Evolutionary conservation across 2,797 vertebrate genomes (phyloP).

Genomic region (Poeciliopsis presidionis): DNA sequence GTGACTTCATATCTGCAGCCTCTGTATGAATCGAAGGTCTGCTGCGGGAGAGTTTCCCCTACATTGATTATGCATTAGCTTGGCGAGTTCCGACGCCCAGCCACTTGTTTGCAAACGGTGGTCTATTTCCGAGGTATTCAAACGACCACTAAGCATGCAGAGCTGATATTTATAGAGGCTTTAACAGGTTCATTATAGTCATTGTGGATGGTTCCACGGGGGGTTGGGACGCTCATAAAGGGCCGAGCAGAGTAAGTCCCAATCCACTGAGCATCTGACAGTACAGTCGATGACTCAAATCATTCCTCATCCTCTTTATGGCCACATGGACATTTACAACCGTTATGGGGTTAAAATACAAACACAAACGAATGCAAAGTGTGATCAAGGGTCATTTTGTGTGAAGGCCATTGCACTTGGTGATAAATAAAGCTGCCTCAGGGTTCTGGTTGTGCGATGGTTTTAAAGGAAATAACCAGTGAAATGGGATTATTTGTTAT

Average conservation of each 20-base stretch:
- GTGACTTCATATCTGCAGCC: constrained; percentile 45
- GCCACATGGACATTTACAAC: constrained; percentile 74
- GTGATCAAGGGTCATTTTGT: constrained; percentile 59
- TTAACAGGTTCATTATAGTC: constrained; percentile 81
- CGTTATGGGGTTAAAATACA: constrained; percentile 75
- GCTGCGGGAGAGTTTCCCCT: constrained; percentile 54
- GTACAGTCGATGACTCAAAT: constrained; percentile 79
- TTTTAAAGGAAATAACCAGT: background rate
- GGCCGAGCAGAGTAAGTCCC: constrained; percentile 62
- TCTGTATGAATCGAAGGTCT: constrained; percentile 56
- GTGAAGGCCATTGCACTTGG: constrained; percentile 60
- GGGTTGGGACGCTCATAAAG: constrained; percentile 70
- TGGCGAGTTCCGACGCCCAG: constrained; percentile 56
- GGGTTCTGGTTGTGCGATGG: constrained; percentile 42
- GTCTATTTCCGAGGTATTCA: constrained; percentile 67
- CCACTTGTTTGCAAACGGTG: constrained; percentile 68
- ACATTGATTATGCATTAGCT: constrained; percentile 76
- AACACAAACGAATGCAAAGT: constrained; percentile 65
- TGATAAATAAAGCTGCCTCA: constrained; percentile 48
- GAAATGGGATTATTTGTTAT: constrained; percentile 8
- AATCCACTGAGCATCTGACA: constrained; percentile 67
- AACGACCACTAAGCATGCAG: constrained; percentile 66
- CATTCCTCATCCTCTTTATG: constrained; percentile 79
- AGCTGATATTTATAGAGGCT: constrained; percentile 81
- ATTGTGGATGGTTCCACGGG: constrained; percentile 61